A percentile compares a stretch with the other conserved stretches of the same genome.
Evolutionary conservation across 2,888 invertebrate genomes (phyloP).

Genomic region (Lomographa bimaculata): DNA sequence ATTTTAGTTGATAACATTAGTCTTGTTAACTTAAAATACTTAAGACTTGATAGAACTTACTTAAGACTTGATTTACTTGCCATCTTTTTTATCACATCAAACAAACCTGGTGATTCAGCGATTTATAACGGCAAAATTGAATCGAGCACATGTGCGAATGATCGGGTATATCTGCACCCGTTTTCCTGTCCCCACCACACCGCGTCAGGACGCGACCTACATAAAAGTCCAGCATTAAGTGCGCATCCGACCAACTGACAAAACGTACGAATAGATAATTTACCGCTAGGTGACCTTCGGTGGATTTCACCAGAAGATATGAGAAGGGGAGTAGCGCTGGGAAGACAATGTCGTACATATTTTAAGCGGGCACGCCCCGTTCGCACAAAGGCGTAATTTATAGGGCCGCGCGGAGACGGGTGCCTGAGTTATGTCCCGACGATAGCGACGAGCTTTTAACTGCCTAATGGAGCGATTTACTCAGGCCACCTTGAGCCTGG

Average conservation of each 20-base stretch:
- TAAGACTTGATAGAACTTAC: too few species aligned
- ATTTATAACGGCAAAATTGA: conserved; percentile 39
- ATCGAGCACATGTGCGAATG: conserved; percentile 48
- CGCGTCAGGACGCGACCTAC: conserved; percentile 53
- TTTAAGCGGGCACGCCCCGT: conserved; percentile 78
- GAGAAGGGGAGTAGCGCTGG: conserved; percentile 66
- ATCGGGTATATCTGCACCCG: conserved; percentile 39
- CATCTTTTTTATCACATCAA: conserved; percentile 3
- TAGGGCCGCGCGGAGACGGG: conserved; percentile 80
- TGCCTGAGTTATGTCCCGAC: conserved; percentile 78
- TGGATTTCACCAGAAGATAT: conserved; percentile 65
- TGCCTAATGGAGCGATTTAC: conserved; percentile 83
- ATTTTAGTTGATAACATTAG: too few species aligned
- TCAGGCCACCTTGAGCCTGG: conserved; percentile 74
- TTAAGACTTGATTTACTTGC: too few species aligned
- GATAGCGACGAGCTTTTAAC: conserved; percentile 84
- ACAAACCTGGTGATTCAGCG: conserved; percentile 26
- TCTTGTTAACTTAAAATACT: too few species aligned
- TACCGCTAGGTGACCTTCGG: conserved; percentile 66
- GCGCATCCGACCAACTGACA: conserved; percentile 46
- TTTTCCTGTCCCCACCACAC: conserved; percentile 38
- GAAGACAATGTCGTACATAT: conserved; percentile 82
- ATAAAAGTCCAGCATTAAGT: conserved; percentile 55
- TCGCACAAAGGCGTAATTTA: conserved; percentile 82
- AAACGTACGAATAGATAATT: conserved; percentile 65